phyloP scores from a whole-genome alignment of 2,888 invertebrate species.

The Thecophora atra region DNA sequence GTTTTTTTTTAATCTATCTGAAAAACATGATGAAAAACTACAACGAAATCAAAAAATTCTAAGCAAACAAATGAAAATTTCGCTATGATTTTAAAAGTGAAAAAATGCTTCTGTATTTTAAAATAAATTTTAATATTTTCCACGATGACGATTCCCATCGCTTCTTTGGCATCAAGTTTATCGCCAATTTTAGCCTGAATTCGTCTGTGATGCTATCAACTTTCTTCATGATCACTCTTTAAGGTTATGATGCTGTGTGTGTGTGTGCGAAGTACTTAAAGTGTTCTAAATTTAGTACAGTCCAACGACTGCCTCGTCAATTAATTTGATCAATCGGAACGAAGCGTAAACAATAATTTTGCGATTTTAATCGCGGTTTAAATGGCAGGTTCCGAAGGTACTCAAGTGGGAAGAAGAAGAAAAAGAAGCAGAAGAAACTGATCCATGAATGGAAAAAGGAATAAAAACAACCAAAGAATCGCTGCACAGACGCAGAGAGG shows the following conservation, averaged over 20 bases:
- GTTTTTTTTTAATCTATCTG: neutral
- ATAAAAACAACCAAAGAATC: neutral
- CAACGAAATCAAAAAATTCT: too few relatives aligned
- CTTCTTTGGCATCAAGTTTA: neutral
- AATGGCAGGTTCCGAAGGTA: neutral
- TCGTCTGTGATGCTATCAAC: too few relatives aligned
- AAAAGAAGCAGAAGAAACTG: neutral
- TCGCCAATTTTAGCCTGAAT: too few relatives aligned
- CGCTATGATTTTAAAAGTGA: too few relatives aligned
- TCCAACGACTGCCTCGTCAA: neutral
- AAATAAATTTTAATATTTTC: too few relatives aligned
- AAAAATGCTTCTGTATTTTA: too few relatives aligned
- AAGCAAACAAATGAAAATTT: too few relatives aligned
- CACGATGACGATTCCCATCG: too few relatives aligned
- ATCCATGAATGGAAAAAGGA: too few relatives aligned
- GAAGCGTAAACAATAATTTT: slow-evolving; percentile 15
- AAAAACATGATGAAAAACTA: too few relatives aligned
- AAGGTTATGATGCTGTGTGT: neutral
- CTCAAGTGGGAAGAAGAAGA: neutral
- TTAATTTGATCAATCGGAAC: neutral
- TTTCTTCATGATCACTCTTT: neutral
- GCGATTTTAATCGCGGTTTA: slow-evolving; percentile 20
- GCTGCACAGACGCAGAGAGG: neutral
- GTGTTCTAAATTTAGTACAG: slow-evolving; percentile 4
- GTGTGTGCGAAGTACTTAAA: neutral